These are phyloP conservation scores for Rhynchotus rufescens DNA, from an alignment of 2,797 vertebrate genomes.

Conservation along the genomic window DNA sequence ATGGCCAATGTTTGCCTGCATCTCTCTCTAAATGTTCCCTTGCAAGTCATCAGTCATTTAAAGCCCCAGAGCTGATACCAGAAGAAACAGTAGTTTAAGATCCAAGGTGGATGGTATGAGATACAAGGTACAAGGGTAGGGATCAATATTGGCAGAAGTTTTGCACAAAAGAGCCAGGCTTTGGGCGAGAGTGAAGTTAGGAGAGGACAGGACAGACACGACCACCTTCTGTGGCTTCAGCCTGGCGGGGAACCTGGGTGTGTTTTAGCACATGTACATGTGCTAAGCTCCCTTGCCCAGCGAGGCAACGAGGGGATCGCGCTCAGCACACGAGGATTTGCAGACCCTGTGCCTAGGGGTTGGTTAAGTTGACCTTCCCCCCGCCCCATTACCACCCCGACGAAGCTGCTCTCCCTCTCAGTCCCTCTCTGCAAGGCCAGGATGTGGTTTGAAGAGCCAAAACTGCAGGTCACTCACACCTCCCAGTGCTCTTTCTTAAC, in stretches of 20 bases:
- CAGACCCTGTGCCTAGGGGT: background rate
- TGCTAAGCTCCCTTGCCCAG: background rate
- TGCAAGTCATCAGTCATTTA: background rate
- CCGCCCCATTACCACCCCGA: background rate
- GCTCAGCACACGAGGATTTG: background rate
- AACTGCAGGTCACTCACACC: fast-evolving
- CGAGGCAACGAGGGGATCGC: background rate
- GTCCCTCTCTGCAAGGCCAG: background rate
- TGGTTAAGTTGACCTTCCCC: background rate
- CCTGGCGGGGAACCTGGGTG: fast-evolving
- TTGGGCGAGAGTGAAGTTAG: background rate
- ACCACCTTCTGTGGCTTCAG: background rate
- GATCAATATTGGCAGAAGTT: background rate
- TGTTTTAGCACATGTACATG: background rate
- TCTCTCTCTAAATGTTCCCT: background rate
- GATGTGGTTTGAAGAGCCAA: background rate
- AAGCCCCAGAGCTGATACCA: background rate
- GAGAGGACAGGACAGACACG: background rate
- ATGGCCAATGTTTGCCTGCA: background rate
- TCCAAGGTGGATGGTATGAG: background rate
- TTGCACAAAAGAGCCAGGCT: background rate
- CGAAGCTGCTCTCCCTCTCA: background rate
- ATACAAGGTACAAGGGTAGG: background rate
- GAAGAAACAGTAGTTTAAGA: background rate
- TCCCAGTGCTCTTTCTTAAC: background rate